These are phyloP conservation scores for Fistularia tabacaria DNA, from an alignment of 2,797 vertebrate species.

Conservation along the genomic window DNA sequence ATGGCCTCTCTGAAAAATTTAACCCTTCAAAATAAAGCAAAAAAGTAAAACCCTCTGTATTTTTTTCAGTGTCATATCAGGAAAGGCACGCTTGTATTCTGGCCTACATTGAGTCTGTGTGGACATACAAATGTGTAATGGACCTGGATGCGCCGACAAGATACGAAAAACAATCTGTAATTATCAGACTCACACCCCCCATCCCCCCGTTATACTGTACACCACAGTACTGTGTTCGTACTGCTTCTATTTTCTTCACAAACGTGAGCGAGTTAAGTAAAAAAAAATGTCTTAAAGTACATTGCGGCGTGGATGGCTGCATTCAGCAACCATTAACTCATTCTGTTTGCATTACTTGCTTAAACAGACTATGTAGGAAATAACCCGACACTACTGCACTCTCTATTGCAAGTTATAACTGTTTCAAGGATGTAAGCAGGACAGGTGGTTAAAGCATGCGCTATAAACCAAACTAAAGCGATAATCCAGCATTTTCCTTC, in stretches of 20 bases:
- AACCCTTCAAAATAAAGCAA: constrained; percentile 16
- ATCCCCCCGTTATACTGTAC: constrained; percentile 7
- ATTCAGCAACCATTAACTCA: constrained; percentile 32
- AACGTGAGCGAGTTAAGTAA: constrained; percentile 6
- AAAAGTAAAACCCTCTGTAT: constrained; percentile 22
- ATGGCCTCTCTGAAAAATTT: constrained; percentile 4
- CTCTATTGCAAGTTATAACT: constrained; percentile 57
- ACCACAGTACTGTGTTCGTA: too few relatives aligned
- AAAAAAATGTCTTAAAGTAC: constrained; percentile 29
- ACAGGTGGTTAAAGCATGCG: constrained; percentile 65
- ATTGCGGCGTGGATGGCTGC: constrained; percentile 28
- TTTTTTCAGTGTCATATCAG: constrained; percentile 46
- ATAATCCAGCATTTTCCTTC: constrained; percentile 44
- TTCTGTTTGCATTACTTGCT: constrained; percentile 26
- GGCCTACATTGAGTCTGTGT: constrained; percentile 38
- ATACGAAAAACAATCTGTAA: not conserved
- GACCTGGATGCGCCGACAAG: constrained; percentile 44
- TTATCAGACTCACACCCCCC: constrained; percentile 9
- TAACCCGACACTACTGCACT: constrained; percentile 51
- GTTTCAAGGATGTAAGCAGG: constrained; percentile 52
- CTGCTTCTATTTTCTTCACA: constrained; percentile 1
- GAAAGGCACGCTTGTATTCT: constrained; percentile 61
- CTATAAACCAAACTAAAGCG: constrained; percentile 66
- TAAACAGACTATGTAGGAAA: constrained; percentile 46
- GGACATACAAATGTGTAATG: constrained; percentile 31